A percentile compares a stretch with the other conserved stretches of the same genome.
These are phyloP conservation scores for Hippocampus comes DNA, from an alignment of 2,113 vertebrate genomes.

Conservation along the genomic window DNA sequence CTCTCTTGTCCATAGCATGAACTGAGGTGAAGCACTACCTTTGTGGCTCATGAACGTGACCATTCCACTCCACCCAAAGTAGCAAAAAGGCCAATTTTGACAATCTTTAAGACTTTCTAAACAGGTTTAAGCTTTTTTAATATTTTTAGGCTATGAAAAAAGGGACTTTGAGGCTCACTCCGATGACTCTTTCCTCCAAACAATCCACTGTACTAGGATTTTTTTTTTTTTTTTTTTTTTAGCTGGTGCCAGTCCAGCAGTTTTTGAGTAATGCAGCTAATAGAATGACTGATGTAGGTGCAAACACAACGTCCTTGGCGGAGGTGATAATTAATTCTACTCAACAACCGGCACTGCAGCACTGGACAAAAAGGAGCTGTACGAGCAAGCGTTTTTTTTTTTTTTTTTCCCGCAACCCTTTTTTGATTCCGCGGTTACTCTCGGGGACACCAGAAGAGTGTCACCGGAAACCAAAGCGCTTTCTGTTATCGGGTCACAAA, in stretches of 20 bases:
- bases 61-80: no score
- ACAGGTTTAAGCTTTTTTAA: no score
- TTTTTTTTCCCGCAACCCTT: background rate
- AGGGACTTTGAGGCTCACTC: no score
- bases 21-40: no score
- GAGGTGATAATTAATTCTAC: slow-evolving; percentile 6
- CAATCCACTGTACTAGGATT: background rate
- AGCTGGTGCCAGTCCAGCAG: background rate
- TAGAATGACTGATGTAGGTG: slow-evolving; percentile 2
- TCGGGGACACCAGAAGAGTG: background rate
- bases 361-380: background rate
- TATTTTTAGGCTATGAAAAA: no score
- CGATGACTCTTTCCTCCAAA: no score
- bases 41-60: no score
- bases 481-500: background rate
- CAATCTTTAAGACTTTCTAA: no score
- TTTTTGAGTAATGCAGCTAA: background rate
- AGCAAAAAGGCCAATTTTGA: no score
- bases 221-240: background rate
- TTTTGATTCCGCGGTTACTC: background rate
- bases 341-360: slow-evolving; percentile 1
- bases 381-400: background rate
- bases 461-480: background rate
- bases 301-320: background rate
- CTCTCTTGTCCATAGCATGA: no score